Evolutionary conservation across 1,140 invertebrate genomes (phyloP), one percentile per base, ranked within the genome.

Genomic region (Drosophila yakuba): DNA sequence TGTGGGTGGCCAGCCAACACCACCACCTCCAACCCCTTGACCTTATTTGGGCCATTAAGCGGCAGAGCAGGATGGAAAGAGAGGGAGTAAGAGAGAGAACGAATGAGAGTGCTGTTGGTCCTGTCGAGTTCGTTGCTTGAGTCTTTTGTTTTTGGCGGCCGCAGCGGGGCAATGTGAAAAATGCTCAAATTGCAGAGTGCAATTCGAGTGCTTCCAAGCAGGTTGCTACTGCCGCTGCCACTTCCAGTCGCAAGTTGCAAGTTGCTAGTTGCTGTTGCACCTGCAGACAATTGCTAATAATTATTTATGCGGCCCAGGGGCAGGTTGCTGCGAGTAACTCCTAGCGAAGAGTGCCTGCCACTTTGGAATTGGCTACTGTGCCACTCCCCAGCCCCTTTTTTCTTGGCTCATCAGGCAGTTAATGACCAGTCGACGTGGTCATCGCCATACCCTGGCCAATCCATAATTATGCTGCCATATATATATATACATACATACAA

Each of bases 241-340:
- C 20, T 20, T 20, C 20, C 20, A 20, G 20, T 20, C 20, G 20
- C 20, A 20, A 20, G 57, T 14, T 4, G 50, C 48, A 23, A 44
- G 55, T 57, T 74, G 68, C 58, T 47, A 71, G 67, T 57, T 57
- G 69, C 45, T 72, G 83, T 88, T 88, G 83, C 83, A 88, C 83
- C 83, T 88, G 83, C 83, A 88, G 76, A 88, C 83, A 88, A 83
- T 88, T 88, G 83, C 79, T 73, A 88, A 89, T 88, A 88, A 88
- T 88, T 88, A 88, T 88, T 88, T 89, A 89, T 88, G 80, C 76
- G 74, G 78, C 81, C 67, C 69, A 63, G 61, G 54, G 67, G 57
- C 58, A 61, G 17, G 17, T 43, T 38, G 56, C 57, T 20, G 50
- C 25, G 8, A 32, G 32, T 32, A 11, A 6, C n/a, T 28, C 48